phyloP scores from a whole-genome alignment of 2,888 invertebrate species.

The Julus scanicus region DNA sequence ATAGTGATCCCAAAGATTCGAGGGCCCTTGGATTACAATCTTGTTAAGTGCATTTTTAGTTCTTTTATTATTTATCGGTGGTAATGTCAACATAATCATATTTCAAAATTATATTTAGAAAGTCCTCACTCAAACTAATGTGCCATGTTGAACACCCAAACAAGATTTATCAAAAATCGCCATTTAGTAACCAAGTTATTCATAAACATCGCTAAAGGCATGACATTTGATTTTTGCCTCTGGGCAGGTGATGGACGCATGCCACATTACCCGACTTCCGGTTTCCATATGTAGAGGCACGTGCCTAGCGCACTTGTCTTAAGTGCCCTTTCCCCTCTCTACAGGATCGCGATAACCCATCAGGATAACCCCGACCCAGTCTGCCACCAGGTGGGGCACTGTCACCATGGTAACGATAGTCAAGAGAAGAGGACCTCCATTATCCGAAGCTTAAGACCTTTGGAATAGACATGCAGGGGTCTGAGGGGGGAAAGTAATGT shows the following conservation, averaged over 20 bases:
- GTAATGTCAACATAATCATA: no score
- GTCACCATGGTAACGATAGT: not conserved
- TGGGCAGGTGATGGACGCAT: constrained; percentile 34
- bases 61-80: no score
- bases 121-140: no score
- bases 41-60: no score
- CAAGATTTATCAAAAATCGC: not conserved
- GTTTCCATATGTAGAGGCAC: not conserved
- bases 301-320: constrained; percentile 20
- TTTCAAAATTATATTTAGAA: no score
- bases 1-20: no score
- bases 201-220: not conserved
- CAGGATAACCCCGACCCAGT: constrained; percentile 9
- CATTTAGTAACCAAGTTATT: not conserved
- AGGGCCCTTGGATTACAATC: no score
- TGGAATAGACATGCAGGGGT: not conserved
- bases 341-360: not conserved
- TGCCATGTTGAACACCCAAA: no score
- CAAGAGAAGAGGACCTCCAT: not conserved
- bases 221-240: not conserved
- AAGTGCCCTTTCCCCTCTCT: not conserved
- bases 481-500: constrained; percentile 10
- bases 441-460: not conserved
- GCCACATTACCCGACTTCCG: not conserved
- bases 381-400: not conserved